Base-by-base conservation (phyloP, 1,140 invertebrate genomes). In the Ooceraea biroi region DNA sequence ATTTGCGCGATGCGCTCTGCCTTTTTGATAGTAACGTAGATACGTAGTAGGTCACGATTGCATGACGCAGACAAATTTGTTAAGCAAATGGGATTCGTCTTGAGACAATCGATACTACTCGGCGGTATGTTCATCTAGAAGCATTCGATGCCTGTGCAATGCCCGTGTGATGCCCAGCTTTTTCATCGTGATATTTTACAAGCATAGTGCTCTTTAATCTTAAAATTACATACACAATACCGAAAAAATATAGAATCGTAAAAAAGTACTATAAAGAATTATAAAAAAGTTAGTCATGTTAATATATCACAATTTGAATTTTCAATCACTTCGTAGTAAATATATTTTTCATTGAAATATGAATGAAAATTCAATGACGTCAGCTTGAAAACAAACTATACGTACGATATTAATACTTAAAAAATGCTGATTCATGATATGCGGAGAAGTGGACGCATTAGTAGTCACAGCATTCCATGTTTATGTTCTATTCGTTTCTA, bases 11-110 rank as follows among this genome's bases (percentile, higher is more conserved):
- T 36, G 12, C 17, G 11, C 8, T 27, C 3, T 27, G 3, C 19
- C 30, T 63, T 73, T 5, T 61, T 78, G 17, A 55, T 41, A 68
- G 1, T 55, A 27, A 55, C 25, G 14, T 22, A 11, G 19, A 44
- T 8, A 55, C 30, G 57, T 68, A 68, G 60, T 66, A 66, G 72
- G 41, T 50, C 44, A 66, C 52, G 27, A 65, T 65, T 41, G 61
- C 17, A 12, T 65, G 30, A 66, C 17, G 27, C 19, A 25, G 30
- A 50, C 11, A 4, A 48, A 77, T 77, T 77, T 77, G 44, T 77
- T 77, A 77, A 66, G 60, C 60, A 77, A 77, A 77, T 65, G 27
- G n/a, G 27, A 77, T 66, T n/a, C 57, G 25, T 50, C 27, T 27
- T 8, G 58, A 52, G 19, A 66, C 27, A 77, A 50, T 65, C 60